phyloP scores from a whole-genome alignment of 2,797 vertebrate species.

The Argya squamiceps region DNA sequence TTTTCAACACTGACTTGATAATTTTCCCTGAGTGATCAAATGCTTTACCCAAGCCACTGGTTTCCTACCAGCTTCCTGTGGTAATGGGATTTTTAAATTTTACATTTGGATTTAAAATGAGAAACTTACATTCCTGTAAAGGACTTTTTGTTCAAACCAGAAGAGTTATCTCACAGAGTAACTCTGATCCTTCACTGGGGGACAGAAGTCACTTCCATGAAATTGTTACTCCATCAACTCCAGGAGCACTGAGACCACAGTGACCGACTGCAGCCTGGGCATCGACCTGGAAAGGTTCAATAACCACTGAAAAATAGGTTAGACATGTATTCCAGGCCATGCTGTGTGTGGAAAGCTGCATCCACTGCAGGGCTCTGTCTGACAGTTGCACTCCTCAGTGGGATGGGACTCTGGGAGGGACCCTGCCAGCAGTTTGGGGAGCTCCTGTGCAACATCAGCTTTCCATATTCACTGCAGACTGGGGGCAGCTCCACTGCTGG shows the following conservation, averaged over 20 bases:
- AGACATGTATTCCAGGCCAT: neutral
- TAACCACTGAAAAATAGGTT: neutral
- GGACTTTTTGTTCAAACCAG: neutral
- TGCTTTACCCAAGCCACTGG: neutral
- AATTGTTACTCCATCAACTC: neutral
- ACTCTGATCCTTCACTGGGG: neutral
- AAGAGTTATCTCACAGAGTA: neutral
- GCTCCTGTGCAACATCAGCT: rapidly evolving
- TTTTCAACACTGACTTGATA: neutral
- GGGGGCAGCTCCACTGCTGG: rapidly evolving
- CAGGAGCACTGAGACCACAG: neutral
- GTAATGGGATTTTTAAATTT: neutral
- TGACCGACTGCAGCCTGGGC: neutral
- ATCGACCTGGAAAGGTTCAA: neutral
- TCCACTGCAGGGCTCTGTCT: neutral
- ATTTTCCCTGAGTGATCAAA: rapidly evolving
- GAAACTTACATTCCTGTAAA: neutral
- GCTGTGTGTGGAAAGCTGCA: neutral
- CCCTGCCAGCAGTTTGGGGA: neutral
- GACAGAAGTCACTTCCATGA: neutral
- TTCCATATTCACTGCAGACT: rapidly evolving
- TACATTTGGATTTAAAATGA: neutral
- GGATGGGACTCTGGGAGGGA: neutral
- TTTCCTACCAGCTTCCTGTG: neutral
- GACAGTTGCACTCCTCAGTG: rapidly evolving